Conservation (phyloP, 2,888 invertebrate genomes). For the Drosophila atroscutellata region DNA sequence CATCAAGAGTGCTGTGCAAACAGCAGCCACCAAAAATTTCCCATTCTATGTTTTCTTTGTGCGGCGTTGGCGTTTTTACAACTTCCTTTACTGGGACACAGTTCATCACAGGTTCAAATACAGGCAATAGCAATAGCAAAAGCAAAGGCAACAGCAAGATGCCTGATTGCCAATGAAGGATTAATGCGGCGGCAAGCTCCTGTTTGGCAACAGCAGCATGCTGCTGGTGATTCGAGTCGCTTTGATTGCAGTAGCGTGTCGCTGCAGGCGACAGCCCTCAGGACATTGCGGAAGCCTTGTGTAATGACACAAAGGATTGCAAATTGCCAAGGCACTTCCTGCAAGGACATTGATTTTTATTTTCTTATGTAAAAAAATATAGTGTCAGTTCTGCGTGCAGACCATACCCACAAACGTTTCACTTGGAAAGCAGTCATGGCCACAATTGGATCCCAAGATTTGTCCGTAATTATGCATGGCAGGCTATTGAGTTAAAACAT, state of each 20-base stretch:
- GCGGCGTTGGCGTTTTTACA: slow-evolving; percentile 80
- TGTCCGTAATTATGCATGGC: slow-evolving; percentile 52
- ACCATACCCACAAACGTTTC: slow-evolving; percentile 2
- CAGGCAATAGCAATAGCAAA: not conserved
- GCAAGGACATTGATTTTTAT: slow-evolving; percentile 68
- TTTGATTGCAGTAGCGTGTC: slow-evolving; percentile 71
- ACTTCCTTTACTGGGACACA: slow-evolving; percentile 65
- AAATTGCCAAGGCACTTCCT: slow-evolving; percentile 81
- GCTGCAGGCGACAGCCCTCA: slow-evolving; percentile 64
- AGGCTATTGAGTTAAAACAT: slow-evolving; percentile 51
- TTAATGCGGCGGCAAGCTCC: slow-evolving; percentile 56
- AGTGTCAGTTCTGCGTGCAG: slow-evolving; percentile 23
- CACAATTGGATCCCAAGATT: slow-evolving; percentile 38
- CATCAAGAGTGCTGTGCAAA: slow-evolving; percentile 34
- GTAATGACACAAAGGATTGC: slow-evolving; percentile 84
- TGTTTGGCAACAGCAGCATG: slow-evolving; percentile 19
- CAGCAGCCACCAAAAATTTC: slow-evolving; percentile 59
- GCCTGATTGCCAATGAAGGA: slow-evolving; percentile 79
- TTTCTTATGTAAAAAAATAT: slow-evolving; percentile 37
- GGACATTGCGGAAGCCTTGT: slow-evolving; percentile 76
- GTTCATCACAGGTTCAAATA: slow-evolving; percentile 70
- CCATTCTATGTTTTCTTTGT: slow-evolving; percentile 68
- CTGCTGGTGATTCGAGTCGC: slow-evolving; percentile 53
- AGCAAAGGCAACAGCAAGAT: slow-evolving; percentile 30
- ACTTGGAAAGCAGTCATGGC: slow-evolving; percentile 19